Evolutionary conservation across 2,113 vertebrate genomes (phyloP).

Genomic region (Hemicordylus capensis): DNA sequence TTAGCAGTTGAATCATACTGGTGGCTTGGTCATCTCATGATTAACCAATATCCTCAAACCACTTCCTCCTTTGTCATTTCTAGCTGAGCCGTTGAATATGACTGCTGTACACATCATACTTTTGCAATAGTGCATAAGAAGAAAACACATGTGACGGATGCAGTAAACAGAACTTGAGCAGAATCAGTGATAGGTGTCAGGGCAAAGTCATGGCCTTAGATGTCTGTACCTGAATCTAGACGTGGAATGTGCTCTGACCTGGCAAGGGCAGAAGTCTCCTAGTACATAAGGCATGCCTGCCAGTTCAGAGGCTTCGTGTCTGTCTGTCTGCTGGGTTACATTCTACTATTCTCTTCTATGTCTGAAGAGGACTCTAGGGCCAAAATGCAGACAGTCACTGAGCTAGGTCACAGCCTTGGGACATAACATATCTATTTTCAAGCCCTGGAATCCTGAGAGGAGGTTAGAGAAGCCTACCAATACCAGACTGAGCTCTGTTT

Average conservation of each 20-base stretch:
- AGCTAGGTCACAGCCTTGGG: background rate
- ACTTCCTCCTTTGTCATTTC: background rate
- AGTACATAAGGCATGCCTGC: background rate
- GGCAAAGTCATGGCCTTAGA: background rate
- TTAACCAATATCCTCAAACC: background rate
- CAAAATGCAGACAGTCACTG: background rate
- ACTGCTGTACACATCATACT: background rate
- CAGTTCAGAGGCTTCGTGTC: background rate
- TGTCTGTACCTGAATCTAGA: background rate
- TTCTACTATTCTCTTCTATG: background rate
- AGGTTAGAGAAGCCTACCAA: background rate
- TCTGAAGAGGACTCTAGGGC: background rate
- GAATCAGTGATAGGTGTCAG: background rate
- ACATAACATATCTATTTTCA: background rate
- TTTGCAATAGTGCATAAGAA: background rate
- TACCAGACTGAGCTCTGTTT: background rate
- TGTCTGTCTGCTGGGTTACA: background rate
- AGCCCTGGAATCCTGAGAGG: background rate
- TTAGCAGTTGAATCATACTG: background rate
- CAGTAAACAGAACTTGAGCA: background rate
- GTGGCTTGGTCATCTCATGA: background rate
- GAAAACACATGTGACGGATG: background rate
- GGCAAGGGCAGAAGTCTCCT: background rate
- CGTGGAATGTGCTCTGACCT: background rate
- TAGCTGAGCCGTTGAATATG: background rate